Evolutionary conservation across 2,797 vertebrate genomes (phyloP).

Genomic region (Smutsia temminckii): DNA sequence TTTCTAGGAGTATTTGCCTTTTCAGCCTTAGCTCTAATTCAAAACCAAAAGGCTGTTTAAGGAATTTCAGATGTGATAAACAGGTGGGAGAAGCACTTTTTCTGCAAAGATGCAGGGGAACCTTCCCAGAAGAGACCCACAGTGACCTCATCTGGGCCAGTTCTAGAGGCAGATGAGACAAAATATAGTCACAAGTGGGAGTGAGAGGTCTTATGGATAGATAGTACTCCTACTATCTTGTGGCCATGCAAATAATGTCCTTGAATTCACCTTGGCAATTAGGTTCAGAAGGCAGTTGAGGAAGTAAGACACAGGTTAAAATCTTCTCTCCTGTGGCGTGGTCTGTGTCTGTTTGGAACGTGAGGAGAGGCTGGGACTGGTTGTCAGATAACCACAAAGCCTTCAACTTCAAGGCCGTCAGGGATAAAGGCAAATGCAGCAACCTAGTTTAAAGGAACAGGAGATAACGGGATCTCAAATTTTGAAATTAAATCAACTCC

Average conservation of each 20-base stretch:
- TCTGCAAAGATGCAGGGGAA: neutral
- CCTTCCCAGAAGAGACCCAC: neutral
- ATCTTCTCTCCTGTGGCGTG: constrained; percentile 93
- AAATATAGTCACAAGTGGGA: neutral
- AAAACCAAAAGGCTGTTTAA: neutral
- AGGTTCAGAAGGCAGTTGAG: constrained; percentile 93
- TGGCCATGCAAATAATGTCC: neutral
- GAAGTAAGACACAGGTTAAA: constrained; percentile 97
- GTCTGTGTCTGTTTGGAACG: constrained; percentile 96
- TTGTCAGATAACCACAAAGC: constrained; percentile 99
- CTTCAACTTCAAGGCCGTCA: constrained; percentile 94
- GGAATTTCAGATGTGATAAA: neutral
- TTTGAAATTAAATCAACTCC: neutral
- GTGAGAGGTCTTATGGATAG: neutral
- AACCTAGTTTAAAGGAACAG: constrained; percentile 86
- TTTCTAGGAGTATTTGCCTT: neutral
- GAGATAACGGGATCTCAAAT: constrained; percentile 1
- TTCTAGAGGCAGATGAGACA: neutral
- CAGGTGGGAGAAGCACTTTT: neutral
- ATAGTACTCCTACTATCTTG: fast-evolving
- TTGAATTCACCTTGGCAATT: constrained; percentile 89
- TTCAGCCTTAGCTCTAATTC: neutral
- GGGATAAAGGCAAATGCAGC: constrained; percentile 91
- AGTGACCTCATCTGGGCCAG: neutral
- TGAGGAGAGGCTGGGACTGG: constrained; percentile 98